phyloP scores from a whole-genome alignment of 2,113 vertebrate species.

The Gambusia holbrooki region DNA sequence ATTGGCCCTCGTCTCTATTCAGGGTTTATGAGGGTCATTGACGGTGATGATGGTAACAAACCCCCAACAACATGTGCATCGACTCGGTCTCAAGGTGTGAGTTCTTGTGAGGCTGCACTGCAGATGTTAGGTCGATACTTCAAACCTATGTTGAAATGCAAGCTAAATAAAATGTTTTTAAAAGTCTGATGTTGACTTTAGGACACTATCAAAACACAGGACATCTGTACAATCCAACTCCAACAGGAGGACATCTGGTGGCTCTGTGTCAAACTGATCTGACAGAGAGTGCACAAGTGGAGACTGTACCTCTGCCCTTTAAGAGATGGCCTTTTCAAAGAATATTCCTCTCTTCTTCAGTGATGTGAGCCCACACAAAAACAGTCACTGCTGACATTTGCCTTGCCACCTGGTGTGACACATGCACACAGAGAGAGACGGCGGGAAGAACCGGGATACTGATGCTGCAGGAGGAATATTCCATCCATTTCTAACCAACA shows the following conservation, averaged over 20 bases:
- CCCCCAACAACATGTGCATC: too few relatives aligned
- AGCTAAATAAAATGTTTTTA: not conserved
- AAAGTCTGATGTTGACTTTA: not conserved
- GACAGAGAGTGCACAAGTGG: not conserved
- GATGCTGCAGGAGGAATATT: not conserved
- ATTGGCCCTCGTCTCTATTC: too few relatives aligned
- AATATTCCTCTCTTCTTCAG: constrained; percentile 21
- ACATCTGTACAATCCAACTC: too few relatives aligned
- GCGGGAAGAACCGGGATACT: not conserved
- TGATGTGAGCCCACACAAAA: constrained; percentile 37
- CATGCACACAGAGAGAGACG: constrained; percentile 3
- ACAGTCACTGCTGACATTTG: constrained; percentile 44
- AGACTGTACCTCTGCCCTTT: constrained; percentile 47
- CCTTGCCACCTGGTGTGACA: constrained; percentile 34
- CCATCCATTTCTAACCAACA: not conserved
- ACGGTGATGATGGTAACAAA: too few relatives aligned
- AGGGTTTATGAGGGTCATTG: too few relatives aligned
- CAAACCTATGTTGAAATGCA: too few relatives aligned
- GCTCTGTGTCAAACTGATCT: too few relatives aligned
- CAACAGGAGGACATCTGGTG: too few relatives aligned
- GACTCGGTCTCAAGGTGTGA: too few relatives aligned
- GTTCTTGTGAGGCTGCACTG: too few relatives aligned
- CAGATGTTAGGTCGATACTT: too few relatives aligned
- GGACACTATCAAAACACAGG: not conserved
- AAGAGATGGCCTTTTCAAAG: constrained; percentile 58